Conservation (phyloP, 2,797 vertebrate species). For the Macropus fuliginosus region DNA sequence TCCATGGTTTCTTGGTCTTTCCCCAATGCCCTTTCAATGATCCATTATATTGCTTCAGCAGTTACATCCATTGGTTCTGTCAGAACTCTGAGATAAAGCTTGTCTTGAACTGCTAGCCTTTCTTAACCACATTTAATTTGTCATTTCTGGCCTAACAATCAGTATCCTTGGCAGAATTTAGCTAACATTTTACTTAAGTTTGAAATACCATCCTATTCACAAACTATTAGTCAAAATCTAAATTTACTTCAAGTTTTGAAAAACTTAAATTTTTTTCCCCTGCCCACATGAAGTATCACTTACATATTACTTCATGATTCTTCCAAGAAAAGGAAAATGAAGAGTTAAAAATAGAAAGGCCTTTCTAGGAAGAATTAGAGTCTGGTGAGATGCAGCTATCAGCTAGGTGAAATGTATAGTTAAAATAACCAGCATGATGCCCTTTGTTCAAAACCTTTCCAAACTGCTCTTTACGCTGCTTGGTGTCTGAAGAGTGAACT, state of each 20-base stretch:
- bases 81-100: not conserved
- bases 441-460: not conserved
- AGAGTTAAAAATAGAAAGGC: not conserved
- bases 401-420: not conserved
- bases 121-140: not conserved
- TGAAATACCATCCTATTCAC: not conserved
- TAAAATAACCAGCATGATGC: not conserved
- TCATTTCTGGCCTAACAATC: not conserved
- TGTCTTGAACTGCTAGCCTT: not conserved
- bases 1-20: not conserved
- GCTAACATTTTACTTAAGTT: not conserved
- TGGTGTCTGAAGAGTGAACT: not conserved
- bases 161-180: not conserved
- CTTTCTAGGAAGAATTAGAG: not conserved
- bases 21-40: not conserved
- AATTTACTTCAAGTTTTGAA: conserved; percentile 30
- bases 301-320: not conserved
- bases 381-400: not conserved
- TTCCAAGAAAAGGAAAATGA: conserved; percentile 35
- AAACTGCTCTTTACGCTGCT: not conserved
- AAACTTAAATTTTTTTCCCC: not conserved
- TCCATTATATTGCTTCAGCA: not conserved
- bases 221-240: conserved; percentile 19
- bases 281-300: no score
- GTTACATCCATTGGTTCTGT: not conserved